Evolutionary conservation across 2,113 vertebrate species (phyloP), one percentile per base, ranked within the genome.

Genomic region (Eira barbara): DNA sequence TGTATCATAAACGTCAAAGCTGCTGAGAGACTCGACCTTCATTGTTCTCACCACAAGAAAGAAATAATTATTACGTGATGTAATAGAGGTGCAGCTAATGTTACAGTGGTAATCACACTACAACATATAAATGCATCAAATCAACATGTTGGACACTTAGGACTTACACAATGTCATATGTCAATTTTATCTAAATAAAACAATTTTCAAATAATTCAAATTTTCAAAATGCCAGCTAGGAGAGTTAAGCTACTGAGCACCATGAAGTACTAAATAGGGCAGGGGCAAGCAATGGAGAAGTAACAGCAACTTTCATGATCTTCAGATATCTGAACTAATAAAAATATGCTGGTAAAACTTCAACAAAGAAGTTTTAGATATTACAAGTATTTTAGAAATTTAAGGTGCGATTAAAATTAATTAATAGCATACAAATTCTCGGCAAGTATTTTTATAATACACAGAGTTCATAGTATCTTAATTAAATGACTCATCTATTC

Each of bases 361-460:
- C 73, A 96, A 89, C 47, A 82, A 95, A 92, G 59, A 95, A 55
- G 52, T 55, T 55, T 55, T 55, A 55, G 17, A 18, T 55, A 55
- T 55, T 86, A 76, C 7, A 67, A 3, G 21, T 79, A 92, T 73
- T 87, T 93, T 39, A 76, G 63, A 96, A 96, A 91, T 18, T 80
- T 69, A 97, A 78, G 42, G 47, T 25, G 87, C 25, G 2, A 21
- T 91, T 91, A 86, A 79, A 96, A 89, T 61, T 94, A 94, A 87
- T 47, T 80, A 59, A 96, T 82, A 94, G 42, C 55, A 89, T 86
- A 91, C 42, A 96, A 96, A 91, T 94, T 90, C 49, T 93, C 34
- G 94, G 59, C 15, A 67, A n/a, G 4, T 47, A 78, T 52, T 85
- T 92, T 47, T 92, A 92, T n/a, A 90, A 59, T 59, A 92, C 14